These are phyloP conservation scores for Prunella strophiata DNA, from an alignment of 2,797 vertebrate species.

Conservation along the genomic window DNA sequence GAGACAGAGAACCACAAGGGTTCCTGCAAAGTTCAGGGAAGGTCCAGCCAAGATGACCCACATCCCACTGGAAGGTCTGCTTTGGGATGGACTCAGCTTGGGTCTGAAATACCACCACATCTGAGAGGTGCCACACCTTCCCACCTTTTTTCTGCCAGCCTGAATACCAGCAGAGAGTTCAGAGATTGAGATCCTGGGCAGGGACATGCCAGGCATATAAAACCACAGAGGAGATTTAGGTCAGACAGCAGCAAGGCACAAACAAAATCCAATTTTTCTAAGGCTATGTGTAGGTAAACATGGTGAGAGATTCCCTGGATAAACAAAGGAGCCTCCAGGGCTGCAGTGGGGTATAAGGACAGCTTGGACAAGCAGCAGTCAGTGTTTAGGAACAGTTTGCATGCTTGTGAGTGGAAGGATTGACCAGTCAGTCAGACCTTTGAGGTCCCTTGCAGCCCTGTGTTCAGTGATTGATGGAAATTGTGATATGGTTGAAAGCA, in stretches of 20 bases:
- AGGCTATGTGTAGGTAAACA: not conserved
- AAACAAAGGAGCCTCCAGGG: not conserved
- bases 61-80: rapidly evolving
- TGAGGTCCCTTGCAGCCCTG: not conserved
- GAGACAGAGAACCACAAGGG: not conserved
- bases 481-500: not conserved
- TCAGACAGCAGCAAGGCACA: not conserved
- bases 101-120: not conserved
- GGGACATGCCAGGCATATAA: not conserved
- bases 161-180: not conserved
- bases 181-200: not conserved
- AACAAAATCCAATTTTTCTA: not conserved
- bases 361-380: not conserved
- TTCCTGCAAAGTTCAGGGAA: not conserved
- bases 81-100: rapidly evolving
- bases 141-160: not conserved
- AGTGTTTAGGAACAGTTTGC: not conserved
- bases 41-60: not conserved
- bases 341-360: not conserved
- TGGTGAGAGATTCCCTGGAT: not conserved
- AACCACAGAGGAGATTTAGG: not conserved
- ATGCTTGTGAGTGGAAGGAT: not conserved
- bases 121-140: not conserved
- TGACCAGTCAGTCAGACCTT: not conserved
- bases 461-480: not conserved